phyloP scores from a whole-genome alignment of 2,888 invertebrate genomes.

The Aphodius sticticus region DNA sequence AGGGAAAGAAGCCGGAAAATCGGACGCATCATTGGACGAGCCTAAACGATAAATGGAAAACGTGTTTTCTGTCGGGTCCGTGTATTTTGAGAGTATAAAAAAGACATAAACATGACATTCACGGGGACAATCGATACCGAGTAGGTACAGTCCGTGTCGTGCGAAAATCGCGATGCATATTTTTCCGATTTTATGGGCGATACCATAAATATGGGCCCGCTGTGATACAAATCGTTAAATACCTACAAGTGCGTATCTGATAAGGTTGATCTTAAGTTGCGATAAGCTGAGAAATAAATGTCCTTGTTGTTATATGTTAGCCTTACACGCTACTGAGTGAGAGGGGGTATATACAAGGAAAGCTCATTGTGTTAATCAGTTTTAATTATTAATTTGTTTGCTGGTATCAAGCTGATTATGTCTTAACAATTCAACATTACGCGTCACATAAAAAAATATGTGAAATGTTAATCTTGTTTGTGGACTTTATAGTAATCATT shows the following conservation, averaged over 20 bases:
- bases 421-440: too few species aligned
- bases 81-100: neutral
- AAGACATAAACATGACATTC: neutral
- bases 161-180: neutral
- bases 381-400: too few species aligned
- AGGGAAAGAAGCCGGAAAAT: neutral
- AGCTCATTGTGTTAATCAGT: too few species aligned
- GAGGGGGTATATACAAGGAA: neutral
- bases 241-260: neutral
- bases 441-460: too few species aligned
- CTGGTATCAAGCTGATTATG: too few species aligned
- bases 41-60: constrained; percentile 26
- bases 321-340: neutral
- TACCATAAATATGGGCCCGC: neutral
- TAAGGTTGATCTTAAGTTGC: neutral
- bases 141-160: neutral
- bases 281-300: neutral
- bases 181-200: constrained; percentile 4
- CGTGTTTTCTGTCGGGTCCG: constrained; percentile 17
- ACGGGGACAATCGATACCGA: neutral
- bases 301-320: neutral
- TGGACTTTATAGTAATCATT: too few species aligned
- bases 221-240: neutral
- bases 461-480: too few species aligned
- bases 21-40: constrained; percentile 14